Percentiles rank a stretch among this genome's conserved stretches.
Evolutionary conservation across 2,113 vertebrate species (phyloP).

Genomic region (Osmerus eperlanus): DNA sequence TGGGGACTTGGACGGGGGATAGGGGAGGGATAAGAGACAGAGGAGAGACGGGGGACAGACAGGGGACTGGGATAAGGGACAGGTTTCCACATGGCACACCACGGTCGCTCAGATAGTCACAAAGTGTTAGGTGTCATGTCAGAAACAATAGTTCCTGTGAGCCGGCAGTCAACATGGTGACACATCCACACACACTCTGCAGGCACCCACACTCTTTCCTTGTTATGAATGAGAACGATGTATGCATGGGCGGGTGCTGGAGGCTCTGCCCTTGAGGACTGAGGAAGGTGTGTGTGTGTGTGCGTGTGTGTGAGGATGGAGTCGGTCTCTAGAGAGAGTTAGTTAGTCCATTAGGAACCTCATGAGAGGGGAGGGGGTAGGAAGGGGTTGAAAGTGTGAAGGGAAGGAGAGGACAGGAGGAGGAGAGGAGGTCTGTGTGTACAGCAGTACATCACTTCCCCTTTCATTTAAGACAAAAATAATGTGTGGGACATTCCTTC

Average conservation of each 20-base stretch:
- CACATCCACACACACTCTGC: not conserved
- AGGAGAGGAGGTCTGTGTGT: constrained; percentile 20
- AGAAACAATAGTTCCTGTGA: not conserved
- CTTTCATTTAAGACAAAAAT: constrained; percentile 27
- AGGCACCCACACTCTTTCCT: constrained; percentile 9
- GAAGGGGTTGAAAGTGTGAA: too few relatives aligned
- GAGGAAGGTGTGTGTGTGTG: not conserved
- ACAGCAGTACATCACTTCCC: not conserved
- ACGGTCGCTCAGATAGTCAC: too few relatives aligned
- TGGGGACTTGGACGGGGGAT: too few relatives aligned
- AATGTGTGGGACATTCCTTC: constrained; percentile 5
- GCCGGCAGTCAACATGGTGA: not conserved
- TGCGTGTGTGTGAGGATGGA: constrained; percentile 7
- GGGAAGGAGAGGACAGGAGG: not conserved
- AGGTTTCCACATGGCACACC: too few relatives aligned
- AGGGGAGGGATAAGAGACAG: too few relatives aligned
- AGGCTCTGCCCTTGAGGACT: constrained; percentile 10
- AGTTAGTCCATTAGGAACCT: constrained; percentile 41
- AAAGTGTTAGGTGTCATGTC: too few relatives aligned
- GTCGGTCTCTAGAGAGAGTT: constrained; percentile 15
- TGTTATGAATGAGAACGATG: constrained; percentile 27
- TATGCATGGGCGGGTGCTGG: constrained; percentile 27
- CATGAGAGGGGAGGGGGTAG: not conserved
- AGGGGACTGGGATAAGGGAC: too few relatives aligned
- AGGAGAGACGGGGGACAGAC: too few relatives aligned